Base-by-base conservation (phyloP, 1,140 invertebrate species). In the Papilio helenus region DNA sequence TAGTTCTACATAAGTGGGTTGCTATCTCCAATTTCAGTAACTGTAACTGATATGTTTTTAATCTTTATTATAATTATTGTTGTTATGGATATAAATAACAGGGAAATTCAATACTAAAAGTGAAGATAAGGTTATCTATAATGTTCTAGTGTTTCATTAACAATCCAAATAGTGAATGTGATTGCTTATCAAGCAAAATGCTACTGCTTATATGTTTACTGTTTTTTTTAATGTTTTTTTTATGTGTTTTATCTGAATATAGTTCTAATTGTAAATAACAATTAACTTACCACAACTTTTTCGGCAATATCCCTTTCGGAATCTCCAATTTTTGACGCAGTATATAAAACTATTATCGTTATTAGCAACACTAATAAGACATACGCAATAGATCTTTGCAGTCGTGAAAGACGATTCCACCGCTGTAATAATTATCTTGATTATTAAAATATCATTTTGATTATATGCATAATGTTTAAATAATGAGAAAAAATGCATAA, bases 391-490 rank as follows among this genome's bases (percentile, higher is more conserved):
- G 92, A 89, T 74, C 91, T 86, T 76, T 93, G 92, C 5, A 93
- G 72, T 1, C 90, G 84, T 12, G 92, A 93, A 2, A 93, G 81
- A 16, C 86, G 90, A 85, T 93, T 93, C 90, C 89, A 93, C 86
- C 87, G 86, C 92, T 93, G 85, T 79, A 92, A 92, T 79, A 83
- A 82, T n/a, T 26, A 7, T 77, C 7, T 68, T 49, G 18, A 58
- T 68, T 68, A 68, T 29, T 68, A 14, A 29, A 29, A 29, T 3
- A 29, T 68, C 1, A 34, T 16, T 29, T 9, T 26, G 23, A 34
- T 2, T 68, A 34, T 29, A 7, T 2, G 10, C 14, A 2, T 68
- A 68, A 26, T 68, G 23, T 23, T 26, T 61, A 26, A 26, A 0
- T 29, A 3, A 14, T 10, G 14, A 29, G 3, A 29, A 5, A 2